Conservation (phyloP, 2,888 invertebrate genomes). For the Drosophila affinis region DNA sequence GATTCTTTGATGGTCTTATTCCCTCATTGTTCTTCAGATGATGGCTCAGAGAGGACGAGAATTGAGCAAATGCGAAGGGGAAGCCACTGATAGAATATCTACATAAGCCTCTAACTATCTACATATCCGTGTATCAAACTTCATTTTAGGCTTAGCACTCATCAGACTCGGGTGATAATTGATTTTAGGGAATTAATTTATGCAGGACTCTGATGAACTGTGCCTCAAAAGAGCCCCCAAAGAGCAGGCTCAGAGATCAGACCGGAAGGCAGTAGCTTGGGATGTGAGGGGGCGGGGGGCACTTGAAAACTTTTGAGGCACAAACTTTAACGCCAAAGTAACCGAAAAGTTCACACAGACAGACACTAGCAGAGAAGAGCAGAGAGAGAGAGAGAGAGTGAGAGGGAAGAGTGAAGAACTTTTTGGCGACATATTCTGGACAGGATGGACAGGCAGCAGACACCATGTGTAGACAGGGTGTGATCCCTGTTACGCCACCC, state of each 20-base stretch:
- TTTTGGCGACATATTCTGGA: slow-evolving; percentile 60
- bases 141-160: too few species aligned
- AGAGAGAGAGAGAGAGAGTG: neutral
- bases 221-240: slow-evolving; percentile 1
- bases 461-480: slow-evolving; percentile 4
- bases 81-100: too few species aligned
- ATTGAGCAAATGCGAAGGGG: neutral
- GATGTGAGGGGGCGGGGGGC: neutral
- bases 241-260: neutral
- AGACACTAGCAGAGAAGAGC: neutral
- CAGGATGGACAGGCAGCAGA: slow-evolving; percentile 29
- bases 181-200: neutral
- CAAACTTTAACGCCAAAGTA: slow-evolving; percentile 21
- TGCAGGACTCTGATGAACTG: slow-evolving; percentile 2
- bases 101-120: too few species aligned
- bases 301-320: slow-evolving; percentile 29
- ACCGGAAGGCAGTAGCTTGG: neutral
- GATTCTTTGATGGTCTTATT: neutral
- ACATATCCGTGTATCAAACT: too few species aligned
- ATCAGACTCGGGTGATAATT: neutral
- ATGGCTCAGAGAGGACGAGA: neutral
- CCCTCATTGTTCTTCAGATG: neutral
- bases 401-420: slow-evolving; percentile 41
- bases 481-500: neutral
- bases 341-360: slow-evolving; percentile 15